Evolutionary conservation across 2,113 vertebrate genomes (phyloP).

Genomic region (Melanerpes aurifrons): DNA sequence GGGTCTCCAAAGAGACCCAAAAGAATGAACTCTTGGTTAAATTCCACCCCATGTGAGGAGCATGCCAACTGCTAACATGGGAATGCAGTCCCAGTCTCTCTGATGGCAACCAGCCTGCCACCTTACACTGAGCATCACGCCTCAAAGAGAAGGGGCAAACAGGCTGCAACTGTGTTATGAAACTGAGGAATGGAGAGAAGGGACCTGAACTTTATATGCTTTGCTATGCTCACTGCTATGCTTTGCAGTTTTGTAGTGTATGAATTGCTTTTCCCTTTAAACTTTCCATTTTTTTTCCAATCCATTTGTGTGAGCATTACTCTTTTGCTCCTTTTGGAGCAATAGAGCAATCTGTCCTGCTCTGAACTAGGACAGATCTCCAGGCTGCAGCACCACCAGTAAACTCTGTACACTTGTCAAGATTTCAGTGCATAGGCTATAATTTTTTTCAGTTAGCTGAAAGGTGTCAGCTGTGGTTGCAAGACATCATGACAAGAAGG

Average conservation of each 20-base stretch:
- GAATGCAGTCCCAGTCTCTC: neutral
- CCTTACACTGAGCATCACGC: neutral
- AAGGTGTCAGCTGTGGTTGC: neutral
- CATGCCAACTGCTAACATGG: neutral
- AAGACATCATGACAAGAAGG: neutral
- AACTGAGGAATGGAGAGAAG: neutral
- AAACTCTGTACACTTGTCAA: accelerated
- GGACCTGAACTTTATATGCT: no score
- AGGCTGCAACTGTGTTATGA: neutral
- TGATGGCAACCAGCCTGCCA: neutral
- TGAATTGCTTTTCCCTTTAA: no score
- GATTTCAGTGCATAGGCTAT: neutral
- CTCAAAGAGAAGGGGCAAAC: neutral
- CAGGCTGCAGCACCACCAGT: neutral
- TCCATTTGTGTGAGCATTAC: no score
- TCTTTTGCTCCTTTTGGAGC: no score
- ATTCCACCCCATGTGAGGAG: accelerated
- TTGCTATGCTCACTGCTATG: no score
- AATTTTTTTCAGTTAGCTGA: neutral
- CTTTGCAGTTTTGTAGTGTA: no score
- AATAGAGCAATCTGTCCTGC: no score
- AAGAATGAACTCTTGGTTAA: neutral
- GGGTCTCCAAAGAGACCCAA: neutral
- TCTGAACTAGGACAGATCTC: neutral
- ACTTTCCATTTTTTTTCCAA: no score